Evolutionary conservation across 1,140 invertebrate species (phyloP).

Genomic region (Lysiphlebus fabarum): DNA sequence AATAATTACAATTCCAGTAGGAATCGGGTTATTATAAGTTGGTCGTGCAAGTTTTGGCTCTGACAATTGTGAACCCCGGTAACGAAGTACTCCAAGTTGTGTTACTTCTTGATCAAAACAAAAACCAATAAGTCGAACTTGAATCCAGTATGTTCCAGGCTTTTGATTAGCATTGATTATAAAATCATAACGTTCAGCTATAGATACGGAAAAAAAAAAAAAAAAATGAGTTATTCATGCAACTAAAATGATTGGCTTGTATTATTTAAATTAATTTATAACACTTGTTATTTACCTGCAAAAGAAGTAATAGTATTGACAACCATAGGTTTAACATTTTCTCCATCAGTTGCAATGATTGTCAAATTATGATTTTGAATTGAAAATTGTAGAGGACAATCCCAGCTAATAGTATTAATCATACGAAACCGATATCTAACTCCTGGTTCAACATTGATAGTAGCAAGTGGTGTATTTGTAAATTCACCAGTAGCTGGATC

Average conservation of each 20-base stretch:
- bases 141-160: conserved; percentile 51
- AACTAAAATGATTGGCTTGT: not conserved
- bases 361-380: conserved; percentile 56
- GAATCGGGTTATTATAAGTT: not conserved
- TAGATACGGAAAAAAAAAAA: conserved; percentile 36
- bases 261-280: not conserved
- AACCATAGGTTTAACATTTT: conserved; percentile 10
- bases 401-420: conserved; percentile 53
- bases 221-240: not conserved
- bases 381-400: conserved; percentile 54
- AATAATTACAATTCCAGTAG: conserved; percentile 17
- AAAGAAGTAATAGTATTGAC: conserved; percentile 21
- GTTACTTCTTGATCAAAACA: conserved; percentile 47
- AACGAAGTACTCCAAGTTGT: conserved; percentile 53
- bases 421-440: conserved; percentile 55
- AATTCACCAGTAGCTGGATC: conserved; percentile 5
- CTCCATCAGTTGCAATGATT: conserved; percentile 56
- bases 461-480: conserved; percentile 27
- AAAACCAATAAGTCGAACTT: conserved; percentile 45
- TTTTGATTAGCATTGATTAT: conserved; percentile 46
- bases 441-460: conserved; percentile 37
- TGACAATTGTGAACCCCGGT: conserved; percentile 26
- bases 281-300: conserved; percentile 3
- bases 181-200: conserved; percentile 57
- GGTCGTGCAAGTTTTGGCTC: not conserved